These are phyloP conservation scores for Salticus scenicus DNA, from an alignment of 2,888 invertebrate genomes.

Conservation along the genomic window DNA sequence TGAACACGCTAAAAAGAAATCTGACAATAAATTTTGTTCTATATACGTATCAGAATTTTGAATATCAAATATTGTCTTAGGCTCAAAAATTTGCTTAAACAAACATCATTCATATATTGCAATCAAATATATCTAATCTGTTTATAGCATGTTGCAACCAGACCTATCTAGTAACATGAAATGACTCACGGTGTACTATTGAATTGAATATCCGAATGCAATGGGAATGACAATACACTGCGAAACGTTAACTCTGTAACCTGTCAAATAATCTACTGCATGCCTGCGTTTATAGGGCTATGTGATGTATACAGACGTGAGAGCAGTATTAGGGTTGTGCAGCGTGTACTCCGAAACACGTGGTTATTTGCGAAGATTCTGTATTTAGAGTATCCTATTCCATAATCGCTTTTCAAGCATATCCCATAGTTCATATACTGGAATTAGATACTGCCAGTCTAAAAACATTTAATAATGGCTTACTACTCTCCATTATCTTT, in stretches of 20 bases:
- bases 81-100: too few species aligned
- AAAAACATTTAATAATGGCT: too few species aligned
- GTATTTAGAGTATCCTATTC: not conserved
- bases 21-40: too few species aligned
- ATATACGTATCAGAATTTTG: too few species aligned
- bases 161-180: slow-evolving; percentile 27
- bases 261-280: slow-evolving; percentile 66
- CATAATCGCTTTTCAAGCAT: not conserved
- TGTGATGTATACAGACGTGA: slow-evolving; percentile 9
- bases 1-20: too few species aligned
- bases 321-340: not conserved
- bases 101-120: too few species aligned
- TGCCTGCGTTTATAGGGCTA: slow-evolving; percentile 45
- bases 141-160: not conserved
- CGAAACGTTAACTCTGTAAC: slow-evolving; percentile 52
- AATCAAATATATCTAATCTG: not conserved
- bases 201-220: slow-evolving; percentile 68
- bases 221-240: slow-evolving; percentile 42
- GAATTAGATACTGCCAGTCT: not conserved
- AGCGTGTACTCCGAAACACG: slow-evolving; percentile 1
- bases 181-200: slow-evolving; percentile 45
- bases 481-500: too few species aligned
- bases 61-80: too few species aligned
- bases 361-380: not conserved
- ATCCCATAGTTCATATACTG: not conserved